phyloP scores from a whole-genome alignment of 2,113 vertebrate genomes.

The Poeciliopsis turrubarensis region DNA sequence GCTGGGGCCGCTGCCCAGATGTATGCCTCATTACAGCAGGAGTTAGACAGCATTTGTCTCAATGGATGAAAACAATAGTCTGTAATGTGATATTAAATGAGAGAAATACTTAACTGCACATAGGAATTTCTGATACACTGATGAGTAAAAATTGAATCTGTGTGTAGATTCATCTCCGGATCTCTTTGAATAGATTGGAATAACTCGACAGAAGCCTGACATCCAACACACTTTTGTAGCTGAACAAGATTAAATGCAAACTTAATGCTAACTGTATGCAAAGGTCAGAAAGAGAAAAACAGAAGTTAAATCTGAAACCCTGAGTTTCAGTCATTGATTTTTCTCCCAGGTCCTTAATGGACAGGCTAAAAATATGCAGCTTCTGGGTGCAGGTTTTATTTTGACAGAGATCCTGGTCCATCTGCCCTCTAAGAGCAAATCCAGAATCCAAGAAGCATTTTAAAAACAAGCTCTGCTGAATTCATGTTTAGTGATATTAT shows the following conservation, averaged over 20 bases:
- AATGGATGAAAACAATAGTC: conserved; percentile 17
- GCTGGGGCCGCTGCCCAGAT: conserved; percentile 35
- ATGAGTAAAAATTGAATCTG: too few species aligned
- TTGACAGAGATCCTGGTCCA: conserved; percentile 33
- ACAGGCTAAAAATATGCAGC: conserved; percentile 68
- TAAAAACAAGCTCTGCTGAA: not conserved
- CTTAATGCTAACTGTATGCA: conserved; percentile 40
- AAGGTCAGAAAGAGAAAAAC: conserved; percentile 47
- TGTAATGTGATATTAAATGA: not conserved
- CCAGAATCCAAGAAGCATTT: not conserved
- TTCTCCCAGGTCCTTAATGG: conserved; percentile 64
- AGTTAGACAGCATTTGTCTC: conserved; percentile 16
- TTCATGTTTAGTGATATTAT: too few species aligned
- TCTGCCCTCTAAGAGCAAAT: conserved; percentile 16
- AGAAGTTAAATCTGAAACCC: conserved; percentile 60
- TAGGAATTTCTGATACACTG: not conserved
- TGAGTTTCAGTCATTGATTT: conserved; percentile 69
- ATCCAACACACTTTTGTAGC: not conserved
- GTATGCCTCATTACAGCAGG: conserved; percentile 16
- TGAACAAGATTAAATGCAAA: conserved; percentile 27
- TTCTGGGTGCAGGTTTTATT: conserved; percentile 38
- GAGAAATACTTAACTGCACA: not conserved
- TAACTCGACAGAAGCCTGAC: not conserved
- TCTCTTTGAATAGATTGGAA: not conserved
- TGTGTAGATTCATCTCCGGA: too few species aligned